Evolutionary conservation across 2,797 vertebrate genomes (phyloP), one percentile per base, ranked within the genome.

Genomic region (Lagocephalus sceleratus): DNA sequence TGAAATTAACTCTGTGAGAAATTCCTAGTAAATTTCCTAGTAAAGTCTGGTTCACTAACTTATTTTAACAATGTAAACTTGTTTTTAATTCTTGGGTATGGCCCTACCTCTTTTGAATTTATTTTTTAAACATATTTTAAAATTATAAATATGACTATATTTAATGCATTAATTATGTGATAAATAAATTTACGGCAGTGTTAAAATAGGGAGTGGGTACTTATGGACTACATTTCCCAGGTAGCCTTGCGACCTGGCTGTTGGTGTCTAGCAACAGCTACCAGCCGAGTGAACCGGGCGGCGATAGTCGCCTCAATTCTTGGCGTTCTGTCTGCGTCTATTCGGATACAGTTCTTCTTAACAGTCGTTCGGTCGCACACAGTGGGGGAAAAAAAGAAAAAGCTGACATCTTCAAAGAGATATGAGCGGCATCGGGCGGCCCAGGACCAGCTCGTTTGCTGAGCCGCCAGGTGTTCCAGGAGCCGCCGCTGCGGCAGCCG

Each of bases 371-470:
- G 73, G 73, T 66, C 69, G 71, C 54, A 84, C 73, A 71, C 50
- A 66, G 75, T 67, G 67, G 22, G n/a, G n/a, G n/a, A n/a, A n/a
- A 64, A 73, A 56, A 63, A n/a, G 16, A 70, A 62, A 76, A 85
- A 71, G 75, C 85, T 81, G 84, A 88, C 60, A 83, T 71, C 84
- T 84, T 73, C 77, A 79, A 78, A 78, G 78, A 88, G 89, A 91
- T 89, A 91, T 91, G 89, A 89, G 87, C 90, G 90, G 90, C 91
- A 92, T 92, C 88, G 92, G 92, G 89, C 91, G 93, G 91, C 89
- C 92, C 83, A 92, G 93, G 85, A 92, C 92, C 77, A 93, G 92
- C 88, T 94, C 93, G 80, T 94, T 94, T 87, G 93, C 92, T 83
- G 92, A 94, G 87, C 91, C 92, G 77, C 92, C 88, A 79, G 88